Base-by-base conservation (phyloP, 2,888 invertebrate genomes). In the Piscicola geometra region DNA sequence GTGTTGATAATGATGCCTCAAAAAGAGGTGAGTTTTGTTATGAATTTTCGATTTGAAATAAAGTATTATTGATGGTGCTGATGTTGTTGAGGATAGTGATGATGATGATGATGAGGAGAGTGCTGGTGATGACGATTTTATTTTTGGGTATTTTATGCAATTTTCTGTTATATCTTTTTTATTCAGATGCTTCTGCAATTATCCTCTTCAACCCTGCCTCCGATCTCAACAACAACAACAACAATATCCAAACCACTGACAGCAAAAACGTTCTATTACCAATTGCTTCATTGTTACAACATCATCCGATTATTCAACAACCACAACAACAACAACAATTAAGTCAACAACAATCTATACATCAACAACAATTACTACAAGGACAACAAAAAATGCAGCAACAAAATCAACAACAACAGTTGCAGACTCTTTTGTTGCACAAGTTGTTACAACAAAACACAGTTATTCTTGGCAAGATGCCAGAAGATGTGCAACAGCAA, bases 381-480 rank as follows among this genome's bases (percentile, higher is more conserved):
- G 21, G 25, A 9, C 73, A 73, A 15, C 64, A 28, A 50, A 32
- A 30, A 33, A 18, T 30, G 12, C 47, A 5, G 2, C 64, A 73
- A 36, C 73, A 73, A 35, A n/a, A n/a, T n/a, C 28, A 21, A 12
- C 60, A 56, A 73, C 73, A 64, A 56, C 67, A 32, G 5, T 32
- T 35, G 5, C 56, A 56, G 2, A 56, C 25, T 25, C 32, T 73
- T 9, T 35, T 76, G n/a, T 41, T 76, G 15, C 76, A 76, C 30
- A 72, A 73, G 36, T 33, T 76, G 32, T 35, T 76, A 21, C 76
- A 73, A 41, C 76, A 72, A 50, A 72, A 72, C 15, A 67, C 76
- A 0, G 35, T 76, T 66, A 68, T 76, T 66, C 41, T 76, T 1
- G 60, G 69, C n/a, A 71, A 71, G 18, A 33, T 67, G n/a, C 68